Evolutionary conservation across 2,113 vertebrate species (phyloP).

Genomic region (Fregetta grallaria): DNA sequence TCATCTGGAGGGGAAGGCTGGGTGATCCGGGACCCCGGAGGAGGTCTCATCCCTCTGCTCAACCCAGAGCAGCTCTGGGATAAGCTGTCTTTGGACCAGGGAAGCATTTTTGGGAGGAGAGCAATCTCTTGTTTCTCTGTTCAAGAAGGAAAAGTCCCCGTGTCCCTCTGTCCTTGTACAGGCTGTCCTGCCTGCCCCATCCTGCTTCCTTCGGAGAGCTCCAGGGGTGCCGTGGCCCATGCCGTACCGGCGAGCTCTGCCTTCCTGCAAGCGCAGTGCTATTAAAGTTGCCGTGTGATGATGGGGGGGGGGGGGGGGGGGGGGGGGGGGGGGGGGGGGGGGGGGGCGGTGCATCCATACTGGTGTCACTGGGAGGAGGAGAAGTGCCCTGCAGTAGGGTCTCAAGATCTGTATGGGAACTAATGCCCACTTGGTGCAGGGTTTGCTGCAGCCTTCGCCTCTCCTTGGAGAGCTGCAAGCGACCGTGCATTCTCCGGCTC

Average conservation of each 20-base stretch:
- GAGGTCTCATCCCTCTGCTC: not conserved
- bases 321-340: too few relatives aligned
- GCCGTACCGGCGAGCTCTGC: not conserved
- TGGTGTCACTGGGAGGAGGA: not conserved
- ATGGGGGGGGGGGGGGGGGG: accelerated
- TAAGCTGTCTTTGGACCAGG: not conserved
- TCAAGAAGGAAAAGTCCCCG: not conserved
- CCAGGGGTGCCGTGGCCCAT: accelerated
- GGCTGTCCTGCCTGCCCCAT: not conserved
- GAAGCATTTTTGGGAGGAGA: not conserved
- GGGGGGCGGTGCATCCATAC: not conserved
- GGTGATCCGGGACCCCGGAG: accelerated
- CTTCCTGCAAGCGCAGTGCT: not conserved
- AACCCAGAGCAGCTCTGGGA: not conserved
- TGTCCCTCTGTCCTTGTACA: not conserved
- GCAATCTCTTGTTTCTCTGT: not conserved
- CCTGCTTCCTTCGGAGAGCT: not conserved
- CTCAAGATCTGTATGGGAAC: accelerated
- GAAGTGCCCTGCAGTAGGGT: not conserved
- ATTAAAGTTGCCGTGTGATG: too few relatives aligned
- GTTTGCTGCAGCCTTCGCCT: not conserved
- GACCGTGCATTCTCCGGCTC: accelerated
- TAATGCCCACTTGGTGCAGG: not conserved
- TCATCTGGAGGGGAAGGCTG: not conserved
- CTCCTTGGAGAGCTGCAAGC: not conserved